Base-by-base conservation (phyloP, 2,888 invertebrate genomes). In the Bibio marci region DNA sequence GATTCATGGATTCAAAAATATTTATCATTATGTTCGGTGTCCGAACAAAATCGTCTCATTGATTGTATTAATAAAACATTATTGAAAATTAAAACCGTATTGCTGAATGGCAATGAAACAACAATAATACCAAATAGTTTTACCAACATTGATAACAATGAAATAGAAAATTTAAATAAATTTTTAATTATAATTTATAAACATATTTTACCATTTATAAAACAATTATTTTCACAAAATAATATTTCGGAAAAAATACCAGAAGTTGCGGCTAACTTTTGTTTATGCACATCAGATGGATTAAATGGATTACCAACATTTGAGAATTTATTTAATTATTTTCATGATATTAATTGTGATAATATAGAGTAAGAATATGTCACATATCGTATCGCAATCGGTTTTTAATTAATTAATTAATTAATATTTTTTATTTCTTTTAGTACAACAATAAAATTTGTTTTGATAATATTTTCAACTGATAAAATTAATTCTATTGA, bases 1-100 rank as follows among this genome's bases (percentile, higher is more conserved):
- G 55, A 53, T 13, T 45, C 56, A 3, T 62, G 62, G 62, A 44
- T 62, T n/a, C 47, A 53, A 1, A 53, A 56, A 37, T 58, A 55
- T 43, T 39, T 62, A 5, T 52, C 56, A 37, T 47, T 48, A 15
- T 53, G 58, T 27, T 52, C 49, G 1, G 51, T 52, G 11, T 50
- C 51, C 1, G 56, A 58, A 30, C 59, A 59, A 43, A 60, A 60
- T 19, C 53, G 60, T 4, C 46, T 54, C 0, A 50, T 59, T 41
- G 53, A 60, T 42, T 50, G 55, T 1, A 32, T 62, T 4, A 56
- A 60, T 40, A 37, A 50, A 31, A 51, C 59, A 8, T 54, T 58
- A 27, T 42, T 46, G 2, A 53, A 53, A 35, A 44, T 56, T 4
- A 41, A 3, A 18, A 13, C 34, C n/a, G 6, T 25, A 3, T 30